These are phyloP conservation scores for Ischnus inquisitorius DNA, from an alignment of 2,888 invertebrate genomes.

Conservation along the genomic window DNA sequence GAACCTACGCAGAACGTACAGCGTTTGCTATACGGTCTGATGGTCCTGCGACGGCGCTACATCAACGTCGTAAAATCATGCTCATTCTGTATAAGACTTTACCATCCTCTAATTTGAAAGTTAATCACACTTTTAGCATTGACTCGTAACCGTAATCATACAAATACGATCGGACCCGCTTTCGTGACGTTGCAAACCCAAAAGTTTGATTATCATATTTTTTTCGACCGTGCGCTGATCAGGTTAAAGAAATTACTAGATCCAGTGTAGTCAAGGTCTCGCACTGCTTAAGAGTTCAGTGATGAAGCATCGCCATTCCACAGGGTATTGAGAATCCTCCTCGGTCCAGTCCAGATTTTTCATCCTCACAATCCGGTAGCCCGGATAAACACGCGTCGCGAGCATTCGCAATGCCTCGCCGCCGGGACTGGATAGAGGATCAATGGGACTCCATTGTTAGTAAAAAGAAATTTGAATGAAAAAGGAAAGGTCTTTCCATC, in stretches of 20 bases:
- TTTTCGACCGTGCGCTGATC: too few relatives aligned
- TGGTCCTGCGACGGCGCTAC: background rate
- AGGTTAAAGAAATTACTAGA: too few relatives aligned
- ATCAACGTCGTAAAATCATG: constrained; percentile 21
- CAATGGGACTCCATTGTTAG: constrained; percentile 45
- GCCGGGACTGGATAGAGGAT: constrained; percentile 15
- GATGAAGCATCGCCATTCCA: too few relatives aligned
- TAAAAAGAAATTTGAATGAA: constrained; percentile 37
- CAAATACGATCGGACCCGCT: too few relatives aligned
- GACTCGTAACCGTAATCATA: too few relatives aligned
- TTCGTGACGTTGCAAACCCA: too few relatives aligned
- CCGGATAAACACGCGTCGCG: constrained; percentile 58
- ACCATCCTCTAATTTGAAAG: too few relatives aligned
- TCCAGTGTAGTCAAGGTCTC: too few relatives aligned
- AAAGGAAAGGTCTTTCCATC: constrained; percentile 35
- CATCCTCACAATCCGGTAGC: constrained; percentile 20
- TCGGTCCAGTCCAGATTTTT: constrained; percentile 12
- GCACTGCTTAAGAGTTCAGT: too few relatives aligned
- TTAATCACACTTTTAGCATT: too few relatives aligned
- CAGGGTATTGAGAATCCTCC: background rate
- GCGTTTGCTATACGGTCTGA: background rate
- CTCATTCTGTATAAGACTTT: background rate
- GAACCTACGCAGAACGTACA: constrained; percentile 50
- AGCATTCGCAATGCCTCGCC: constrained; percentile 48
- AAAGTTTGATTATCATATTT: too few relatives aligned